Base-by-base conservation (phyloP, 2,888 invertebrate genomes). In the Cephus runcator region DNA sequence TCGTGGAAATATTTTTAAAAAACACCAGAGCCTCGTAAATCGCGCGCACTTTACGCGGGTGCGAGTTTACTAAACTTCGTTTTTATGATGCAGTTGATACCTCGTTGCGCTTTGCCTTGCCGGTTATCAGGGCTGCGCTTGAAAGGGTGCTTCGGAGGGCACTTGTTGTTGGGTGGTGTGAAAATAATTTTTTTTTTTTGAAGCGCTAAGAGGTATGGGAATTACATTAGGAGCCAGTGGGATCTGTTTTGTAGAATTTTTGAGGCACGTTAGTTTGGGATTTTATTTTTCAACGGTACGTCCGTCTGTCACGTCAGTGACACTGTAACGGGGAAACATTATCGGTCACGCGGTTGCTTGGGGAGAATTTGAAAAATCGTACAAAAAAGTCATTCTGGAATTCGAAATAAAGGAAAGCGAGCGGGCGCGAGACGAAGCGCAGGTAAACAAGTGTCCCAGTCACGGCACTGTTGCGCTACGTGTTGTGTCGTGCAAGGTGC, bases 41-140 rank as follows among this genome's bases (percentile, higher is more conserved):
- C 56, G 56, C 23, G 69, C 76, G 69, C 74, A 69, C 30, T 80
- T 83, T 75, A 76, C 78, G 69, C 73, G 75, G 75, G 73, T 77
- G 75, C n/a, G 76, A 79, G 80, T 84, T 83, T 84, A 80, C 77
- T 80, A 83, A 85, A 83, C 82, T 81, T 75, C 73, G n/a, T 79
- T 79, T 84, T 83, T 79, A 81, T 73, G 79, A 76, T 79, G 78
- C 83, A 80, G 78, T 83, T 83, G 83, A 79, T 83, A 81, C 81
- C 82, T 84, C 84, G 85, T 87, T 84, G 81, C 77, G 79, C 77
- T 78, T 79, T 79, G 69, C 81, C 81, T 84, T 83, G 83, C 81
- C 81, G 80, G 80, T 83, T 83, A 82, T 85, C 82, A 82, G 83
- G 82, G 77, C 84, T 81, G 84, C 6, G 2, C 23, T 30, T 11